A percentile compares a stretch with the other conserved stretches of the same genome.
phyloP scores from a whole-genome alignment of 2,113 vertebrate genomes.

The Saimiri boliviensis region DNA sequence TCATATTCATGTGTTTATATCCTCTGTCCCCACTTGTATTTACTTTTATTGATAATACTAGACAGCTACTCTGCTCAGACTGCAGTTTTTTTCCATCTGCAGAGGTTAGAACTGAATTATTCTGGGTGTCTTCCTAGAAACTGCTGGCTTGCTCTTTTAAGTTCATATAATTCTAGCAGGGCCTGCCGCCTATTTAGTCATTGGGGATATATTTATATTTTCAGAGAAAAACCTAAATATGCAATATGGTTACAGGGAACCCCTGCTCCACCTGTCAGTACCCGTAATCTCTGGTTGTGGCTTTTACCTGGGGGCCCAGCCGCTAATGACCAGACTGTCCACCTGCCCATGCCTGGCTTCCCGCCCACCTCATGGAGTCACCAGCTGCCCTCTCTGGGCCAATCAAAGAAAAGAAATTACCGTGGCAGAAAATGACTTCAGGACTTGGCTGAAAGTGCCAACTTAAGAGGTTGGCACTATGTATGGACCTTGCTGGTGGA shows the following conservation, averaged over 20 bases:
- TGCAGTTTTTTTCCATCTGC: background rate
- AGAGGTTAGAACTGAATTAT: background rate
- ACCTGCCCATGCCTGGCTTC: slow-evolving; percentile 13
- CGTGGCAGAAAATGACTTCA: slow-evolving; percentile 2
- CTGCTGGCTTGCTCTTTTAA: background rate
- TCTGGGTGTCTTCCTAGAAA: background rate
- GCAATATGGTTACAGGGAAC: background rate
- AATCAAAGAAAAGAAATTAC: slow-evolving; percentile 41
- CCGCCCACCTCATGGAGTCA: background rate
- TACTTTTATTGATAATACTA: background rate
- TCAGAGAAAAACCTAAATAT: background rate
- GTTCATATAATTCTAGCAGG: background rate
- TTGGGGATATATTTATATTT: background rate
- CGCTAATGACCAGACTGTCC: background rate
- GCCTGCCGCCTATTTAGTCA: background rate
- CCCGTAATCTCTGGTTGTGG: background rate
- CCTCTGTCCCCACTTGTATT: slow-evolving; percentile 21
- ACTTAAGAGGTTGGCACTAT: slow-evolving; percentile 39
- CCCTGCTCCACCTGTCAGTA: background rate
- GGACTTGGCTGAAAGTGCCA: background rate
- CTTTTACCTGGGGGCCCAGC: background rate
- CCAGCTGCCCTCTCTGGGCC: slow-evolving; percentile 38
- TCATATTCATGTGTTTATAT: background rate
- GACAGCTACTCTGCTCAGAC: background rate
- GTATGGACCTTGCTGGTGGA: background rate